Percentiles rank a stretch among this genome's conserved stretches.
Conservation (phyloP, 92 coral and sea anemone species). For the Porites lobata region DNA sequence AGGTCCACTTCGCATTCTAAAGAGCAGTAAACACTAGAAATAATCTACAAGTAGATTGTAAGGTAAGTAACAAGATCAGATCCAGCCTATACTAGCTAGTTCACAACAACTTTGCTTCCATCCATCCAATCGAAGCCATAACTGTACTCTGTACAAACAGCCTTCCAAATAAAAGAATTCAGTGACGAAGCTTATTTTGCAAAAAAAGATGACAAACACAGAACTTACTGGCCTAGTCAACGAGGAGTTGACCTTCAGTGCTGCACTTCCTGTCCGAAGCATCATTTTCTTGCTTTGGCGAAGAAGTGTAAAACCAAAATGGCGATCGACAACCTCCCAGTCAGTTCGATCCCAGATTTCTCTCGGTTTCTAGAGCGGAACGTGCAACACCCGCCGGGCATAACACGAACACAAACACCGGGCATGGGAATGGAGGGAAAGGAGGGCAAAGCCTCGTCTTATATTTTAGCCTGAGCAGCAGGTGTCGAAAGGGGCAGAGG, state of each 20-base stretch:
- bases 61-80: background rate
- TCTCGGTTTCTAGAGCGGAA: background rate
- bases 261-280: constrained; percentile 32
- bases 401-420: too few species aligned
- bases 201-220: background rate
- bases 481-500: too few species aligned
- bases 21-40: background rate
- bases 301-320: background rate
- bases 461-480: too few species aligned
- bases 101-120: background rate
- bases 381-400: too few species aligned
- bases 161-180: background rate
- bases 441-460: background rate
- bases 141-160: too few species aligned
- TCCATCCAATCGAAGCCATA: too few species aligned
- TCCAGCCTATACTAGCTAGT: background rate
- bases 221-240: constrained; percentile 12
- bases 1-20: background rate
- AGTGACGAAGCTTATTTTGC: background rate
- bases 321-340: background rate
- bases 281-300: background rate
- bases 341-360: background rate
- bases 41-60: background rate
- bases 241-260: background rate
- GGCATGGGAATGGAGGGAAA: background rate